phyloP scores from a whole-genome alignment of 1,140 invertebrate genomes.

The Ericerus pela region DNA sequence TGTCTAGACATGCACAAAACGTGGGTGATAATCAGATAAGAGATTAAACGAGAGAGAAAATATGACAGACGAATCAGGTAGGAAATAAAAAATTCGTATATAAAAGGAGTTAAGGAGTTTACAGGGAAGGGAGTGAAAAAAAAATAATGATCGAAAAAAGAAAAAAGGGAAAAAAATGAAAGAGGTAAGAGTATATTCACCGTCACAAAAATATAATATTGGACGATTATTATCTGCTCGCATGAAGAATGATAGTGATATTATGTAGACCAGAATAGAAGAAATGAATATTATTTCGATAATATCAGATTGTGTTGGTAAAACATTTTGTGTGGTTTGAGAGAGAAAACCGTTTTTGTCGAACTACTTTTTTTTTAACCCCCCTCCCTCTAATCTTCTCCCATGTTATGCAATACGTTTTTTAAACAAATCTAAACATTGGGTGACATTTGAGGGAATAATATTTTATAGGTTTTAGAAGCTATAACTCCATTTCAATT shows the following conservation, averaged over 20 bases:
- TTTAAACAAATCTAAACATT: too few species aligned
- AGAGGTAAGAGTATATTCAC: slow-evolving; percentile 9
- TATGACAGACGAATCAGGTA: slow-evolving; percentile 5
- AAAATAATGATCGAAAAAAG: slow-evolving; percentile 4
- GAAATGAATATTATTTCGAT: too few species aligned
- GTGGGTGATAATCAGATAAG: slow-evolving; percentile 8
- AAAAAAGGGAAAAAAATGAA: not conserved
- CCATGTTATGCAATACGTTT: too few species aligned
- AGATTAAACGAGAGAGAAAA: slow-evolving; percentile 6
- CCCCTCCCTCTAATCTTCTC: too few species aligned
- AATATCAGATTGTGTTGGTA: too few species aligned
- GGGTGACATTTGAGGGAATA: too few species aligned
- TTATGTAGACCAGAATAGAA: too few species aligned
- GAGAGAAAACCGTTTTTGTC: too few species aligned
- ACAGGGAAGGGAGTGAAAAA: not conserved
- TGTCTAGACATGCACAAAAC: slow-evolving; percentile 11
- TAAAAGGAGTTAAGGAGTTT: slow-evolving; percentile 5
- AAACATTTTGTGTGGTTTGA: too few species aligned
- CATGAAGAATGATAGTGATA: slow-evolving; percentile 3
- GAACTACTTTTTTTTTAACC: too few species aligned
- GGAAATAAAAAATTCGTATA: slow-evolving; percentile 7
- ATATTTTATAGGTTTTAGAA: too few species aligned
- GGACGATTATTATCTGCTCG: slow-evolving; percentile 8
- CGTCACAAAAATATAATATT: not conserved
- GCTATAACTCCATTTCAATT: too few species aligned